phyloP scores from a whole-genome alignment of 2,797 vertebrate species.

The Periparus ater region DNA sequence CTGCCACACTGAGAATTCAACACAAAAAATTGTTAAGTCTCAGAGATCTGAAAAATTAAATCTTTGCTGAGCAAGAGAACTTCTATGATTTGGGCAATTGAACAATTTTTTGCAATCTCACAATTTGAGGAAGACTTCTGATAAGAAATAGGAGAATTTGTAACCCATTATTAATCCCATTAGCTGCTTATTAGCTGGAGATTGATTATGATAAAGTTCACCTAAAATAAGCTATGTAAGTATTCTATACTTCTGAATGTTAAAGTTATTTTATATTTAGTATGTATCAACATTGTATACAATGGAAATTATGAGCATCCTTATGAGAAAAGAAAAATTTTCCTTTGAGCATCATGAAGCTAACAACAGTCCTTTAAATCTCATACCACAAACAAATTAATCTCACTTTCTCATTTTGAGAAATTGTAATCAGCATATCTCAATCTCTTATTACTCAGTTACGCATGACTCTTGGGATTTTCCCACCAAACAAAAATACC shows the following conservation, averaged over 20 bases:
- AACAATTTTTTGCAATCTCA: background rate
- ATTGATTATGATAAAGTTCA: background rate
- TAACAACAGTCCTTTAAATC: background rate
- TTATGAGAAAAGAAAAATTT: background rate
- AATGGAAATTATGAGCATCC: background rate
- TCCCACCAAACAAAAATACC: background rate
- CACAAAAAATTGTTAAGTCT: background rate
- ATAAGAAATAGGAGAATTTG: background rate
- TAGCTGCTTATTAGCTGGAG: background rate
- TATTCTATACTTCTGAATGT: background rate
- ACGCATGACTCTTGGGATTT: background rate
- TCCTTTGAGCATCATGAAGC: background rate
- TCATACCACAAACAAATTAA: background rate
- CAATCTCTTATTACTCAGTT: background rate
- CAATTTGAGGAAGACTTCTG: background rate
- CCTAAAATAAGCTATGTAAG: background rate
- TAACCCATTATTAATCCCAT: background rate
- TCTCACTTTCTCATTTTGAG: background rate
- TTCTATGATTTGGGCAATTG: background rate
- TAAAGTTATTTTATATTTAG: background rate
- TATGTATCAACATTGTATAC: too few species aligned
- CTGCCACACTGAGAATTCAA: background rate
- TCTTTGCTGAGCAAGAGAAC: accelerated
- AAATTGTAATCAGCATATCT: background rate
- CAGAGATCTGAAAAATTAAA: background rate